Percentiles rank a stretch among this genome's conserved stretches.
phyloP scores from a whole-genome alignment of 2,888 invertebrate species.

The Machimus atricapillus region DNA sequence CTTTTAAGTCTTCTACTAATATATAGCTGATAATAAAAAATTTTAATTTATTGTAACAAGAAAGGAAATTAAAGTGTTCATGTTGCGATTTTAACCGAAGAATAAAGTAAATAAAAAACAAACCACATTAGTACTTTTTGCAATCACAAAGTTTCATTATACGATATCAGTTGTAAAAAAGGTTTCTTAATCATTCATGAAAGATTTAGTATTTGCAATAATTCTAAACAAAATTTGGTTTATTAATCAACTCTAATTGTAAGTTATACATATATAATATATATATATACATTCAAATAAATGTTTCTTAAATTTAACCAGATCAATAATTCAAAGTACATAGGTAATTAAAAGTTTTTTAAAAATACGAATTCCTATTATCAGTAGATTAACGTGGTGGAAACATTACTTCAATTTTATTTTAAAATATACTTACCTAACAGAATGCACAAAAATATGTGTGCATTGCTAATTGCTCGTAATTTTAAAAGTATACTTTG shows the following conservation, averaged over 20 bases:
- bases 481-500: no score
- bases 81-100: background rate
- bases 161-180: background rate
- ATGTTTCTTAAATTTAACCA: background rate
- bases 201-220: background rate
- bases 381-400: no score
- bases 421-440: no score
- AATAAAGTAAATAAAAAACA: background rate
- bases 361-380: no score
- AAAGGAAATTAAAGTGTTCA: background rate
- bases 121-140: background rate
- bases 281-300: slow-evolving; percentile 31
- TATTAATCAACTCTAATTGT: background rate
- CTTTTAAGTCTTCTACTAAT: background rate
- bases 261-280: background rate
- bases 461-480: no score
- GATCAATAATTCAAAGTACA: no score
- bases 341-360: no score
- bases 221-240: background rate
- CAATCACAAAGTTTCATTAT: background rate
- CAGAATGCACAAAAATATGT: no score
- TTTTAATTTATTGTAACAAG: background rate
- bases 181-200: background rate
- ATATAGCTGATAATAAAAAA: background rate
- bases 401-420: no score